Conservation (phyloP, 2,888 invertebrate genomes). For the Lapara coniferarum region DNA sequence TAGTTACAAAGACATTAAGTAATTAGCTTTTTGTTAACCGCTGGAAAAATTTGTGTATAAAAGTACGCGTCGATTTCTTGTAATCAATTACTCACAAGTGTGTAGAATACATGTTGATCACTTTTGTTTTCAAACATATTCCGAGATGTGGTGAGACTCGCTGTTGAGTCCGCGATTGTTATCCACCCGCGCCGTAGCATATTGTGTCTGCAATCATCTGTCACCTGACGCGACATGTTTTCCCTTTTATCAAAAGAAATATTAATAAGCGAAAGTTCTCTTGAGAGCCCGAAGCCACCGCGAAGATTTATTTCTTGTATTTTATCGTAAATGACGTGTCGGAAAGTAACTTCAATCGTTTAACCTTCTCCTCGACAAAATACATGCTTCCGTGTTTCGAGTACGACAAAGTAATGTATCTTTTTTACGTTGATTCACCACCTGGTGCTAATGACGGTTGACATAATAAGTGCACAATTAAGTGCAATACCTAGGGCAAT, state of each 20-base stretch:
- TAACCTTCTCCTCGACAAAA: constrained; percentile 57
- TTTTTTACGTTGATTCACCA: constrained; percentile 50
- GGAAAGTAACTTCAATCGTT: constrained; percentile 54
- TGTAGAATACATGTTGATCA: constrained; percentile 66
- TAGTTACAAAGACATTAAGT: too few relatives aligned
- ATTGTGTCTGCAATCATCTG: constrained; percentile 66
- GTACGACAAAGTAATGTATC: constrained; percentile 40
- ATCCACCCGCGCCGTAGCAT: constrained; percentile 59
- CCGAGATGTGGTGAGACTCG: constrained; percentile 49
- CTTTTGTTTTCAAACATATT: constrained; percentile 74
- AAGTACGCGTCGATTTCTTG: constrained; percentile 2
- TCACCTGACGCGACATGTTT: constrained; percentile 65
- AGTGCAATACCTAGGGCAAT: constrained; percentile 29
- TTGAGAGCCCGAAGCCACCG: constrained; percentile 45
- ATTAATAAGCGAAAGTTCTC: constrained; percentile 70
- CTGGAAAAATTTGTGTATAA: too few relatives aligned
- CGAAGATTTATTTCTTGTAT: constrained; percentile 49
- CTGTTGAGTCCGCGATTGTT: constrained; percentile 64
- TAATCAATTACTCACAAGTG: constrained; percentile 53
- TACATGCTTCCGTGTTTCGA: constrained; percentile 57
- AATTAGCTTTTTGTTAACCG: too few relatives aligned
- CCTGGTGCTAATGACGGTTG: constrained; percentile 55
- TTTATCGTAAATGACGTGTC: constrained; percentile 48
- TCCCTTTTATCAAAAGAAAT: constrained; percentile 70
- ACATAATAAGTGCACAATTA: constrained; percentile 45